phyloP scores from a whole-genome alignment of 2,888 invertebrate species.

The Tenthredo scrophulariae region DNA sequence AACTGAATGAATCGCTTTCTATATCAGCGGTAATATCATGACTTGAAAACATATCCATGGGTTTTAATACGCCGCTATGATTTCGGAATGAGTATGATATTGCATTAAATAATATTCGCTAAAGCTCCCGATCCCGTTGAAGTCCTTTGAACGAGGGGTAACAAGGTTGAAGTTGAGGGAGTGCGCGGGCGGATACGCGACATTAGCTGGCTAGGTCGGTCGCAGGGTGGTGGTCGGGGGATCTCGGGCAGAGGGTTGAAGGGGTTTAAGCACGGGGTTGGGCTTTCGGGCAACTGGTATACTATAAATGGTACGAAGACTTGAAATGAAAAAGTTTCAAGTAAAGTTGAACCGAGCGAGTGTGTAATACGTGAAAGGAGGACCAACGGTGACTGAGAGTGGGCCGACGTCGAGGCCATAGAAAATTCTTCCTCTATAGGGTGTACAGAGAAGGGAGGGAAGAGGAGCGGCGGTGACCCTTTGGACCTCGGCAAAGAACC shows the following conservation, averaged over 20 bases:
- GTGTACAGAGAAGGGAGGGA: background rate
- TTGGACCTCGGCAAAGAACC: constrained; percentile 47
- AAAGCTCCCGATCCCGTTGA: constrained; percentile 17
- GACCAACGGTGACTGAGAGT: constrained; percentile 18
- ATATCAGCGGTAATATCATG: background rate
- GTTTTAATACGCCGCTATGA: background rate
- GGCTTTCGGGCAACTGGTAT: constrained; percentile 20
- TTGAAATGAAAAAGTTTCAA: constrained; percentile 61
- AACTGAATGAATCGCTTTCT: no score
- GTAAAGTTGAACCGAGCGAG: constrained; percentile 47
- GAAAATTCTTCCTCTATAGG: constrained; percentile 54
- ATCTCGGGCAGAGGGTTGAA: background rate
- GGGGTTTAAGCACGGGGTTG: background rate
- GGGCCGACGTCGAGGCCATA: constrained; percentile 55
- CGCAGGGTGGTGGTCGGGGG: background rate
- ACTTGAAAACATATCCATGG: background rate
- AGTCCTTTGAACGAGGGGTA: constrained; percentile 28
- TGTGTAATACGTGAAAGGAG: constrained; percentile 54
- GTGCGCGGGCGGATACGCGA: constrained; percentile 10
- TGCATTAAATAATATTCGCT: background rate
- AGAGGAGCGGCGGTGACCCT: constrained; percentile 28
- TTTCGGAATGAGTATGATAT: background rate
- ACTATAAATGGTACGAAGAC: constrained; percentile 57
- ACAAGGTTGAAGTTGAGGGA: constrained; percentile 31
- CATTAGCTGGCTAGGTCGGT: constrained; percentile 10